Evolutionary conservation across 2,888 invertebrate species (phyloP), one percentile per base, ranked within the genome.

Genomic region (Cerastoderma edule): DNA sequence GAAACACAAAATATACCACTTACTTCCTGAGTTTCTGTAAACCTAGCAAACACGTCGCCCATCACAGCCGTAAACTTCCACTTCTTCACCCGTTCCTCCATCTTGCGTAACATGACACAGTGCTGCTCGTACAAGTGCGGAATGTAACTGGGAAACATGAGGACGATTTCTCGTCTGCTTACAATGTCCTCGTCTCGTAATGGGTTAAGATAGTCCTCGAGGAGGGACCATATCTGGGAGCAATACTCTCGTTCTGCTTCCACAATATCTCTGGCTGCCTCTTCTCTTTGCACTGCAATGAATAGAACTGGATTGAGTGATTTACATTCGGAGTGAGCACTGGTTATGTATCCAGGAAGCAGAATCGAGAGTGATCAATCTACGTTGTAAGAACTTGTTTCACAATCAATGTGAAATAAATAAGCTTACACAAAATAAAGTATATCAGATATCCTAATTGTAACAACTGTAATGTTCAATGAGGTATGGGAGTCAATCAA

Each of bases 221-320:
- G 87, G 44, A 93, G 85, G 0, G 91, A 91, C 92, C 93, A 93
- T 54, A 93, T 88, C n/a, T 91, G 91, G 22, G 90, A 86, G 83
- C 93, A 93, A 85, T 93, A 94, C 56, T 91, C 92, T 65, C 91
- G 87, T 77, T 94, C 93, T 0, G 93, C 92, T 57, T 93, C 93
- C 2, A 93, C 80, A 28, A 93, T 87, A 75, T 93, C 93, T 69
- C 89, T 78, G 1, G 86, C 85, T 30, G 87, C 81, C 64, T 87
- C 85, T 63, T 88, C 87, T 63, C 89, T 76, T 67, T 87, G 85
- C 19, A 86, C 89, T 88, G 78, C 2, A 66, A 33, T 1, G 19
- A 16, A 28, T 27, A 56, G 19, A 19, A 56, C 5, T 56, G 19
- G 19, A 53, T 53, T 22, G n/a, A 8, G 22, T 16, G n/a, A 53